phyloP scores from a whole-genome alignment of 2,113 vertebrate species.

The Hipposideros armiger region DNA sequence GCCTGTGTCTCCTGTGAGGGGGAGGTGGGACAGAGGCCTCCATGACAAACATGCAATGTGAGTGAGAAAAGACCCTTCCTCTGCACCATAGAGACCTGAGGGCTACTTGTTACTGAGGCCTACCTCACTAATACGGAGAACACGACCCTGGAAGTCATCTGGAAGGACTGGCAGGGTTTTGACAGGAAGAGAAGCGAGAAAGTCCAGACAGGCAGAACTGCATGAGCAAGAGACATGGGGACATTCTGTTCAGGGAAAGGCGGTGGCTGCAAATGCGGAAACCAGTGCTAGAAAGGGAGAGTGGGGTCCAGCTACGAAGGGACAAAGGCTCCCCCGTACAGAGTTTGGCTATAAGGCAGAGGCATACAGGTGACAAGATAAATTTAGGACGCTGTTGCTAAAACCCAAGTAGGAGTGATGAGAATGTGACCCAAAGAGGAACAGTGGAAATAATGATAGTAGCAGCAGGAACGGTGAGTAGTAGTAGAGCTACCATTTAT shows the following conservation, averaged over 20 bases:
- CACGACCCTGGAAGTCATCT: neutral
- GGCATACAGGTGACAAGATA: neutral
- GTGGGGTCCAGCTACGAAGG: neutral
- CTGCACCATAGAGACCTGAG: neutral
- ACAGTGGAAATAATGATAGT: neutral
- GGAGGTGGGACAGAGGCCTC: neutral
- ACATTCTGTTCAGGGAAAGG: neutral
- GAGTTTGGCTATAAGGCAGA: no score
- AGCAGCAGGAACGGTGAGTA: neutral
- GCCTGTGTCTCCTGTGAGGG: neutral
- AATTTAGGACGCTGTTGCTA: neutral
- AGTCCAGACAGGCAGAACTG: neutral
- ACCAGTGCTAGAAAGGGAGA: neutral
- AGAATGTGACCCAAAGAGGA: neutral
- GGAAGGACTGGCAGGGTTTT: neutral
- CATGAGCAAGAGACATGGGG: neutral
- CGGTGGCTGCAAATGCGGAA: neutral
- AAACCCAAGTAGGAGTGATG: neutral
- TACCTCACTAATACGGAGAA: neutral
- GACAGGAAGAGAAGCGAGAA: neutral
- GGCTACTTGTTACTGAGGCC: neutral
- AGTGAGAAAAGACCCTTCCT: neutral
- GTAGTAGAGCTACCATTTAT: neutral
- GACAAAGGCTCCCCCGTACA: no score
- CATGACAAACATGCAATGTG: accelerated